These are phyloP conservation scores for Melanogrammus aeglefinus DNA, from an alignment of 2,797 vertebrate species.

Conservation along the genomic window DNA sequence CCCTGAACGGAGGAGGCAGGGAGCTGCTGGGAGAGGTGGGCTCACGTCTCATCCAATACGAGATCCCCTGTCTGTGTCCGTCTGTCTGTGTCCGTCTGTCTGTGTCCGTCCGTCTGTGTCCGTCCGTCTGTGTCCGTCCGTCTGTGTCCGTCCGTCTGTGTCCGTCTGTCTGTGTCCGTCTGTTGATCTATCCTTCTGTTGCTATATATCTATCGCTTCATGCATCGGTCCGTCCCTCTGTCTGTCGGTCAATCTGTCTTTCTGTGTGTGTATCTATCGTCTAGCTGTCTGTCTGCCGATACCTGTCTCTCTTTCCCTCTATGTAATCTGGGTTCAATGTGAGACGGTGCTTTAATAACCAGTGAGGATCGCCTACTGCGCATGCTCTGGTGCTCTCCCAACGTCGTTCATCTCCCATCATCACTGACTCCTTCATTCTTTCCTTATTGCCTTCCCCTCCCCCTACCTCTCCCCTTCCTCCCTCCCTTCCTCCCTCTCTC, in stretches of 20 bases:
- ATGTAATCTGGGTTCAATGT: neutral
- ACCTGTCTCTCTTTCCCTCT: neutral
- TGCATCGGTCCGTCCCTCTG: neutral
- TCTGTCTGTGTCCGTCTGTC: neutral
- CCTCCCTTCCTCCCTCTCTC: neutral
- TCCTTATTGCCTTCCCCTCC: neutral
- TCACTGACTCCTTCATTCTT: neutral
- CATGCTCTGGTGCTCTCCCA: neutral
- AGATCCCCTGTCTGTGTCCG: neutral
- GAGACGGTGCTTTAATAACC: neutral
- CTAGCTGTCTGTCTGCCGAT: neutral
- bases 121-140: neutral
- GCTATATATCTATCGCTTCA: neutral
- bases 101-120: neutral
- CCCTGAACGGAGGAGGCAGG: conserved; percentile 79
- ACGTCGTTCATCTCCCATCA: neutral
- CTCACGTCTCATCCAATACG: too few relatives aligned
- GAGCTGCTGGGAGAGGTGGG: conserved; percentile 87
- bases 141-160: too few relatives aligned
- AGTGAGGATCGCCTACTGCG: neutral
- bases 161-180: too few relatives aligned
- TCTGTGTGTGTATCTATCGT: neutral
- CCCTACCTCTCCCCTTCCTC: too few relatives aligned
- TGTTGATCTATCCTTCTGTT: neutral
- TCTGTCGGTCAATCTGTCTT: neutral